A percentile compares a stretch with the other conserved stretches of the same genome.
phyloP scores from a whole-genome alignment of 2,113 vertebrate genomes.

The Myotis brandtii region DNA sequence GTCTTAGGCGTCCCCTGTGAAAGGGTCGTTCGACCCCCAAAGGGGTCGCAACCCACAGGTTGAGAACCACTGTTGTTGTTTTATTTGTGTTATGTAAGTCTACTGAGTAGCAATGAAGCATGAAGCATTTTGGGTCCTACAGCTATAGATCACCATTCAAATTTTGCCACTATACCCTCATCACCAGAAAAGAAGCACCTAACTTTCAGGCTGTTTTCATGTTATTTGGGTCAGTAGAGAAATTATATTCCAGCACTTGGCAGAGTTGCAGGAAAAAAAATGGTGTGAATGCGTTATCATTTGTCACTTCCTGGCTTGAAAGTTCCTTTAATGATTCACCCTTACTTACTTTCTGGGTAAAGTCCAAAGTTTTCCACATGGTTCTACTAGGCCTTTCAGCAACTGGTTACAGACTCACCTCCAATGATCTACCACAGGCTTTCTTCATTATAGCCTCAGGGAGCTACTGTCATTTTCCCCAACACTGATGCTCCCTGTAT shows the following conservation, averaged over 20 bases:
- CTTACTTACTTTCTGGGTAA: slow-evolving; percentile 33
- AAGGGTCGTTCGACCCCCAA: no score
- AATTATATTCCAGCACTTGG: neutral
- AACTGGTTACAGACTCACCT: neutral
- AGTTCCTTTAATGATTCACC: neutral
- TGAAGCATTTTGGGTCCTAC: neutral
- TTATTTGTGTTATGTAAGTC: neutral
- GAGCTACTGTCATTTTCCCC: neutral
- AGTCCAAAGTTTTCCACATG: neutral
- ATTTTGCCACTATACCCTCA: neutral
- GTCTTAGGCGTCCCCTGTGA: no score
- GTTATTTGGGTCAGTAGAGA: neutral
- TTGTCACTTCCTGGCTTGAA: neutral
- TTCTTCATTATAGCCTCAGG: neutral
- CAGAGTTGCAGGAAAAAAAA: neutral
- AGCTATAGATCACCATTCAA: neutral
- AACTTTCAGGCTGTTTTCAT: neutral
- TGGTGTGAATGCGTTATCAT: neutral
- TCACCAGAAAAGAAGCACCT: neutral
- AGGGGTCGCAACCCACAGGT: no score
- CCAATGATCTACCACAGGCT: neutral
- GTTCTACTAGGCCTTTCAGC: neutral
- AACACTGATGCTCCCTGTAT: neutral
- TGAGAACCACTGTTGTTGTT: neutral
- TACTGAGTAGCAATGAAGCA: neutral